A percentile compares a stretch with the other conserved stretches of the same genome.
Evolutionary conservation across 64 coral and sea anemone species (phyloP).

Genomic region (Stichodactyla mertensii): DNA sequence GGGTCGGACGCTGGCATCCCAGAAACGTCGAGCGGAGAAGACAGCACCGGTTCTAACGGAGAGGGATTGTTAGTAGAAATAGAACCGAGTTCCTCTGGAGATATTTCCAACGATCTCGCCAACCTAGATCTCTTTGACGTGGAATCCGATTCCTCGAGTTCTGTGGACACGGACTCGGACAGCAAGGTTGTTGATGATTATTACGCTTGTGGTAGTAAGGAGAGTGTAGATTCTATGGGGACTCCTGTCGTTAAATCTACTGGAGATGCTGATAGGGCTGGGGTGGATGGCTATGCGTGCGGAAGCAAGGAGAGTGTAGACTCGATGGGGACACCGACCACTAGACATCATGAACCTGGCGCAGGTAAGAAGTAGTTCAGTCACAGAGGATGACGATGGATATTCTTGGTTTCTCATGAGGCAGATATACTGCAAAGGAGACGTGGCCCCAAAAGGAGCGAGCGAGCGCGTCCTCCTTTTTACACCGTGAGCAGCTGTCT

Average conservation of each 20-base stretch:
- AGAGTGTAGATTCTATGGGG: conserved; percentile 26
- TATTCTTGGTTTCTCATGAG: too few species aligned
- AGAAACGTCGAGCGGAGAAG: not conserved
- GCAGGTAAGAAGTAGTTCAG: not conserved
- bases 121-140: not conserved
- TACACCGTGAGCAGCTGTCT: too few species aligned
- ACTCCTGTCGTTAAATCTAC: not conserved
- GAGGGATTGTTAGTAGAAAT: conserved; percentile 6
- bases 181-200: not conserved
- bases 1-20: not conserved
- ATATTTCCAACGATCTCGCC: not conserved
- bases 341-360: not conserved
- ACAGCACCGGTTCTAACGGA: not conserved
- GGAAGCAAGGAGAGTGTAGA: conserved; percentile 7
- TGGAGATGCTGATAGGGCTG: not conserved
- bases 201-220: not conserved
- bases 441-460: too few species aligned
- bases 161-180: not conserved
- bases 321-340: not conserved
- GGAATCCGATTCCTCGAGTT: not conserved
- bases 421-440: too few species aligned
- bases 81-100: not conserved
- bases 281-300: not conserved
- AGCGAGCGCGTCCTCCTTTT: too few species aligned
- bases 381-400: too few species aligned